Evolutionary conservation across 2,113 vertebrate genomes (phyloP).

Genomic region (Epinephelus moara): DNA sequence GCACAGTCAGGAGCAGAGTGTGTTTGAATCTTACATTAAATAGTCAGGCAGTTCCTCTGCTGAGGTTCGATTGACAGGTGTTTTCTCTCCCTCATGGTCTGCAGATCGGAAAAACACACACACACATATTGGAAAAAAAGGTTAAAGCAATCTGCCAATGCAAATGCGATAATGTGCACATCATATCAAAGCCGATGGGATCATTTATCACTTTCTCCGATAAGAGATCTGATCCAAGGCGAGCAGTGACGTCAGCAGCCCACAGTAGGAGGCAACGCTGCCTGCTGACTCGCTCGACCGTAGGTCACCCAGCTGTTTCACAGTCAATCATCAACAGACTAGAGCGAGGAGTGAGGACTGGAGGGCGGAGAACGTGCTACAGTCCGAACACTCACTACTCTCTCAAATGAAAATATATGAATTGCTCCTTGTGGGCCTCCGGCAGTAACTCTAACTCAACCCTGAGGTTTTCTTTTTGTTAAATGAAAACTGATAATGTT

Average conservation of each 20-base stretch:
- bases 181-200: conserved; percentile 58
- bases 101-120: conserved; percentile 56
- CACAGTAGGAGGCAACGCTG: conserved; percentile 61
- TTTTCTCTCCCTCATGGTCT: conserved; percentile 75
- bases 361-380: background rate
- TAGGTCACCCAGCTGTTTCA: conserved; percentile 82
- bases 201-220: conserved; percentile 69
- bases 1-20: background rate
- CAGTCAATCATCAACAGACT: conserved; percentile 83
- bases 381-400: conserved; percentile 25
- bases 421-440: conserved; percentile 9
- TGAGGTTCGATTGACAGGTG: conserved; percentile 67
- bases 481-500: conserved; percentile 6
- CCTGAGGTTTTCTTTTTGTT: background rate
- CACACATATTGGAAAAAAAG: conserved; percentile 27
- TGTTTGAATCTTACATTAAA: conserved; percentile 84
- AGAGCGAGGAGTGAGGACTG: conserved; percentile 1
- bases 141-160: conserved; percentile 60
- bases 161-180: conserved; percentile 69
- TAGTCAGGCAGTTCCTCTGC: conserved; percentile 86
- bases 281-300: conserved; percentile 71
- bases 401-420: conserved; percentile 14
- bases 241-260: conserved; percentile 57
- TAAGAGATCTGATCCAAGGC: conserved; percentile 64
- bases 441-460: conserved; percentile 14